Percentiles rank a stretch among this genome's conserved stretches.
Evolutionary conservation across 2,888 invertebrate genomes (phyloP).

Genomic region (Hirtodrosophila confusa): DNA sequence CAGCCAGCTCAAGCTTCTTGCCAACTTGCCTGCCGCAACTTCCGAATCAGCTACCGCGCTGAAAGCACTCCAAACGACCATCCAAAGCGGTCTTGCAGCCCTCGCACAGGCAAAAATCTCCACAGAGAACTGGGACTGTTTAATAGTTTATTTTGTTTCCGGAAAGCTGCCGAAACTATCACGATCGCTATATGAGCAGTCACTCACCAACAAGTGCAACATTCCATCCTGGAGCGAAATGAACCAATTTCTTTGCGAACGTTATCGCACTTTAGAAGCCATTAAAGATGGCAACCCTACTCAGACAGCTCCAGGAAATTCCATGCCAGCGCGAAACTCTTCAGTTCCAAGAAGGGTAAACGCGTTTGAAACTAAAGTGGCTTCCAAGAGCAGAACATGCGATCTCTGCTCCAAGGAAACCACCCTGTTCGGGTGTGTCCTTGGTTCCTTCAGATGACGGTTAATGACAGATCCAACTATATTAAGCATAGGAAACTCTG

Average conservation of each 20-base stretch:
- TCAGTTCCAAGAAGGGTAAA: no score
- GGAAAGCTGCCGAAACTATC: not conserved
- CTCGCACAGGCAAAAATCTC: not conserved
- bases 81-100: not conserved
- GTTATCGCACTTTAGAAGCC: not conserved
- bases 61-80: not conserved
- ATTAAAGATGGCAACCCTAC: no score
- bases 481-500: not conserved
- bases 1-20: no score
- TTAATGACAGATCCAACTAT: not conserved
- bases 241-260: not conserved
- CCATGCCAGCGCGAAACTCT: no score
- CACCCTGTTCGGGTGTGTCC: slow-evolving; percentile 6
- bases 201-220: no score
- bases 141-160: not conserved
- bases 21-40: no score
- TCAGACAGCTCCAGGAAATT: no score
- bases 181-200: not conserved
- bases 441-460: slow-evolving; percentile 1
- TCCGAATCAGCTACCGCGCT: not conserved
- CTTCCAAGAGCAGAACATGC: not conserved
- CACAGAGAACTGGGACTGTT: not conserved
- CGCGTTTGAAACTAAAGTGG: no score
- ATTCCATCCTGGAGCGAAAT: not conserved
- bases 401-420: slow-evolving; percentile 2